Conservation (phyloP, 2,797 vertebrate species). For the Naso thynnoides region DNA sequence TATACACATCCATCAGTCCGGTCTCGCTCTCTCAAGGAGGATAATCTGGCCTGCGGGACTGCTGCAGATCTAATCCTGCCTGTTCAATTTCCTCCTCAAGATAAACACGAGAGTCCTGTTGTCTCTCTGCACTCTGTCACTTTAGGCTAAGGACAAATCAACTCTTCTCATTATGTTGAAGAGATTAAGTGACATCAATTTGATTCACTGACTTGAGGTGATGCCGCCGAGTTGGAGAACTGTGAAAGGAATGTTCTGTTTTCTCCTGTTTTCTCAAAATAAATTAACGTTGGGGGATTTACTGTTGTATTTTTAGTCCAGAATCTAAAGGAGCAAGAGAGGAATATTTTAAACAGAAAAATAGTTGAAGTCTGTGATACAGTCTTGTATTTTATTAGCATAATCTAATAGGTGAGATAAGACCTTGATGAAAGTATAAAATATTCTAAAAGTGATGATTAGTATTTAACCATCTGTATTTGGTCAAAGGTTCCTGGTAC, state of each 20-base stretch:
- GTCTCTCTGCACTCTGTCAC: constrained; percentile 33
- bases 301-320: constrained; percentile 3
- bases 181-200: constrained; percentile 35
- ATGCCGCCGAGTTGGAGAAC: neutral
- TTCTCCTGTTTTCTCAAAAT: constrained; percentile 15
- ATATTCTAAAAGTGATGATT: neutral
- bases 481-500: neutral
- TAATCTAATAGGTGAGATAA: neutral
- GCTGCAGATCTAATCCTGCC: constrained; percentile 56
- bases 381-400: neutral
- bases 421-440: neutral
- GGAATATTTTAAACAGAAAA: neutral
- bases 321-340: neutral
- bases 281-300: neutral
- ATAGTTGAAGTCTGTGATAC: neutral
- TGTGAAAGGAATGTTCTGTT: constrained; percentile 2
- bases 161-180: constrained; percentile 18
- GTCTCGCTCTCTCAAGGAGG: constrained; percentile 20
- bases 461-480: neutral
- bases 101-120: constrained; percentile 44
- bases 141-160: constrained; percentile 13
- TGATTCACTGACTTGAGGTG: constrained; percentile 9
- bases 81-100: constrained; percentile 59
- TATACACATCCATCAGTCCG: neutral
- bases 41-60: constrained; percentile 54